Conservation (phyloP, 2,888 invertebrate species). For the Acronicta alni region DNA sequence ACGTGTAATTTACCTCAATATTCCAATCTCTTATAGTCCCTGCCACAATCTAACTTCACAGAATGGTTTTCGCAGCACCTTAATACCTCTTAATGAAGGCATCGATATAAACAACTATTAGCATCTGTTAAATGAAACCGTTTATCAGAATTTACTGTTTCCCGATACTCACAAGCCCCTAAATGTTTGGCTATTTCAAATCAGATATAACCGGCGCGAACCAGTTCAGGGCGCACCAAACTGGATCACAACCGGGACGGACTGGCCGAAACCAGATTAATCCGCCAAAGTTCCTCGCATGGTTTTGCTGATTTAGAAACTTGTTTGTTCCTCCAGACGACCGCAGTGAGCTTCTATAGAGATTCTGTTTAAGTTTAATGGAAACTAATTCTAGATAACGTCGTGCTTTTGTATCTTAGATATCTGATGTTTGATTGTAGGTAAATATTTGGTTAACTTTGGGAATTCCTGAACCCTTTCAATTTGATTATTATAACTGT, state of each 20-base stretch:
- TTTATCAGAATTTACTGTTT: slow-evolving; percentile 57
- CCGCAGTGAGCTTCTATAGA: slow-evolving; percentile 63
- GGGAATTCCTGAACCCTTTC: slow-evolving; percentile 50
- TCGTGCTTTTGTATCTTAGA: slow-evolving; percentile 60
- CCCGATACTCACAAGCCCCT: slow-evolving; percentile 48
- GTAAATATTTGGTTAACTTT: slow-evolving; percentile 60
- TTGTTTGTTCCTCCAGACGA: slow-evolving; percentile 82
- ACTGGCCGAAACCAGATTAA: slow-evolving; percentile 82
- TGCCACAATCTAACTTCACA: slow-evolving; percentile 26
- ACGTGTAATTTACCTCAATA: not conserved
- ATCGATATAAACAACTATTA: slow-evolving; percentile 51
- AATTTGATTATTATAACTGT: slow-evolving; percentile 55
- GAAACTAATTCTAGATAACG: slow-evolving; percentile 73
- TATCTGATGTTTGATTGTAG: slow-evolving; percentile 50
- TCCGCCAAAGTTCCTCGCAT: slow-evolving; percentile 82
- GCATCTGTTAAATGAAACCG: slow-evolving; percentile 49
- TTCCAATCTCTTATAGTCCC: not conserved
- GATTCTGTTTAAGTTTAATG: slow-evolving; percentile 64
- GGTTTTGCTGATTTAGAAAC: slow-evolving; percentile 86
- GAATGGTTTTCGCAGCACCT: slow-evolving; percentile 21
- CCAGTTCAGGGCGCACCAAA: slow-evolving; percentile 60
- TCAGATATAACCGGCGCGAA: slow-evolving; percentile 71
- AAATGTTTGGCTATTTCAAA: slow-evolving; percentile 80
- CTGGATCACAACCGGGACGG: slow-evolving; percentile 71
- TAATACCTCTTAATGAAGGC: slow-evolving; percentile 46